phyloP scores from a whole-genome alignment of 2,797 vertebrate species.

The Chromis chromis region DNA sequence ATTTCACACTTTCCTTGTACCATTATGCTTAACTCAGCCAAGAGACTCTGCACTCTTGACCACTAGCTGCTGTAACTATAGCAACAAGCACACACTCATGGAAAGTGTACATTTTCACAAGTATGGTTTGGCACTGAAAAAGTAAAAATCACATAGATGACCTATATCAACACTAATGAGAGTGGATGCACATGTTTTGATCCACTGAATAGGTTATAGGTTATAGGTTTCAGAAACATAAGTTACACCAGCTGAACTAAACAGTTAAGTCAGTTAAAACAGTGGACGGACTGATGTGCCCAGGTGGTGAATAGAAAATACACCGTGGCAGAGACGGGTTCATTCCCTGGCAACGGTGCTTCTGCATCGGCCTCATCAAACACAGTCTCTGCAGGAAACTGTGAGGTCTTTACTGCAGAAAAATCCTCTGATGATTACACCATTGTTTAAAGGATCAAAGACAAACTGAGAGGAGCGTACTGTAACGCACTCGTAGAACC shows the following conservation, averaged over 20 bases:
- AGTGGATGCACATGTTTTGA: not conserved
- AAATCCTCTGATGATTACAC: conserved; percentile 19
- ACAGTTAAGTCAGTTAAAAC: not conserved
- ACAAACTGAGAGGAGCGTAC: not conserved
- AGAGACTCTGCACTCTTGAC: conserved; percentile 27
- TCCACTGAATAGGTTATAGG: not conserved
- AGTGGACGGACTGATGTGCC: not conserved
- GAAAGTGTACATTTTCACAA: not conserved
- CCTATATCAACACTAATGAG: not conserved
- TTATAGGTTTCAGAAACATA: not conserved
- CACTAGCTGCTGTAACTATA: conserved; percentile 38
- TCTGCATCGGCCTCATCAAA: conserved; percentile 27
- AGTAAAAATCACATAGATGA: not conserved
- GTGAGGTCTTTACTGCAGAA: conserved; percentile 23
- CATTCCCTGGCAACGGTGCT: not conserved
- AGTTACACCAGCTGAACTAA: not conserved
- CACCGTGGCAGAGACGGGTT: conserved; percentile 4
- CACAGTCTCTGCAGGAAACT: conserved; percentile 12
- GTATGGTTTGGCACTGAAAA: not conserved
- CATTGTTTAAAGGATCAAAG: conserved; percentile 41
- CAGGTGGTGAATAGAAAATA: conserved; percentile 1
- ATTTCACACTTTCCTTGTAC: conserved; percentile 3
- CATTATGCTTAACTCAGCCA: conserved; percentile 6
- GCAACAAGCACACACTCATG: conserved; percentile 37
- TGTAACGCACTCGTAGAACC: conserved; percentile 11